Percentiles rank a stretch among this genome's conserved stretches.
Conservation (phyloP, 2,113 vertebrate genomes). For the Chloropsis hardwickii region DNA sequence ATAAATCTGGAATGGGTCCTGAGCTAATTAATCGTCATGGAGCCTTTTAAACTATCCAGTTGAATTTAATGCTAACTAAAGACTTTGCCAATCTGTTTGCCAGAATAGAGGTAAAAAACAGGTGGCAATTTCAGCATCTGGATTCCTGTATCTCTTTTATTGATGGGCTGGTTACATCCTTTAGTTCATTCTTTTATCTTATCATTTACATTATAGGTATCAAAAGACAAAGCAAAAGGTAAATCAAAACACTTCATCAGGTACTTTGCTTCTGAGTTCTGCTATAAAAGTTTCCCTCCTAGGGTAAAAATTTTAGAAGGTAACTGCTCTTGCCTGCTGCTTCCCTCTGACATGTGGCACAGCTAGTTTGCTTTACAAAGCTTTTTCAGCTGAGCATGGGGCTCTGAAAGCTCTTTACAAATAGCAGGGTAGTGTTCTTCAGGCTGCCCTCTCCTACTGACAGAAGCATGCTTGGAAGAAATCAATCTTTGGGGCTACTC, state of each 20-base stretch:
- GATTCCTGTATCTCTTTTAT: background rate
- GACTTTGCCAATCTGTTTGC: background rate
- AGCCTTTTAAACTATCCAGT: background rate
- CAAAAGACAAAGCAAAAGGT: background rate
- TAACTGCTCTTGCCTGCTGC: background rate
- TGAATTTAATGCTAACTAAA: background rate
- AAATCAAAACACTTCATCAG: background rate
- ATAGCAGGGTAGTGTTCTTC: background rate
- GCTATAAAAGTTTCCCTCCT: background rate
- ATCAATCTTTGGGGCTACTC: background rate
- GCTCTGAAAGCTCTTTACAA: background rate
- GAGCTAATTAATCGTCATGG: background rate
- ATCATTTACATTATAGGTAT: background rate
- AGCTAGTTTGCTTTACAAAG: background rate
- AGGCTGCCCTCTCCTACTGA: background rate
- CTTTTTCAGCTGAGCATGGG: background rate
- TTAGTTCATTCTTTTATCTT: background rate
- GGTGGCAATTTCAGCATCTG: background rate
- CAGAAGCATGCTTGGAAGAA: background rate
- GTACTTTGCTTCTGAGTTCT: background rate
- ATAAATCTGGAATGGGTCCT: background rate
- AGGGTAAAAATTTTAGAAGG: background rate
- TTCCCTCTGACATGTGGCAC: background rate
- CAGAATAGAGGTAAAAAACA: background rate
- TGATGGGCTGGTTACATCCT: background rate